Conservation (phyloP, 2,797 vertebrate species). For the Sebastes dallii region DNA sequence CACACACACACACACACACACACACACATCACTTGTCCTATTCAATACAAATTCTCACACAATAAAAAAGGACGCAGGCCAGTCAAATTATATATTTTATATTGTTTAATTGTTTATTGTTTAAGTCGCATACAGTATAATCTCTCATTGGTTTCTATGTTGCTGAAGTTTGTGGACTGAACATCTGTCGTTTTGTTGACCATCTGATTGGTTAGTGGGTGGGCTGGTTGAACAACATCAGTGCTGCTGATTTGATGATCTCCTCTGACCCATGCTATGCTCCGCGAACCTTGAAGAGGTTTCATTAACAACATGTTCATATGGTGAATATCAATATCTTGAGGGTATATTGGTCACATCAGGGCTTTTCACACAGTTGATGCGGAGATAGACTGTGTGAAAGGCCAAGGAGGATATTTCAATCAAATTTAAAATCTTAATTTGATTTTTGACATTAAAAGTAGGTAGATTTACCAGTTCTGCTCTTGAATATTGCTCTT, state of each 20-base stretch:
- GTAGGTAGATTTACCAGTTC: conserved; percentile 20
- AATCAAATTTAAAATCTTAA: conserved; percentile 23
- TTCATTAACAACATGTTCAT: conserved; percentile 35
- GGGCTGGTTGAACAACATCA: conserved; percentile 56
- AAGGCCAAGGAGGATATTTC: conserved; percentile 22
- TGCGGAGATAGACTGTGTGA: conserved; percentile 12
- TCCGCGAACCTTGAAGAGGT: conserved; percentile 31
- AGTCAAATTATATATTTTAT: conserved; percentile 74
- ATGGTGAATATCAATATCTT: conserved; percentile 23
- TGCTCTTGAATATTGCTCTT: conserved; percentile 25
- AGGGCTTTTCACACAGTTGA: conserved; percentile 40
- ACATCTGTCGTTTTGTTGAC: conserved; percentile 57
- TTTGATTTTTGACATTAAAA: conserved; percentile 32
- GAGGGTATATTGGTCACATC: conserved; percentile 17
- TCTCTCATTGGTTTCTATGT: conserved; percentile 80
- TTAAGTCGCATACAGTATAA: conserved; percentile 84
- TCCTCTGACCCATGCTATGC: conserved; percentile 39
- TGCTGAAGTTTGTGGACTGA: conserved; percentile 77
- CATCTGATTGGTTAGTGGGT: conserved; percentile 51
- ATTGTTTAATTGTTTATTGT: conserved; percentile 81
- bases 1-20: conserved; percentile 3
- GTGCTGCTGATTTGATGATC: conserved; percentile 41
- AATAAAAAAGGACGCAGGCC: conserved; percentile 25
- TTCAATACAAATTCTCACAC: conserved; percentile 2
- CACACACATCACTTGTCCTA: neutral